Base-by-base conservation (phyloP, 2,888 invertebrate genomes). In the Acanthacorydalis orientalis region DNA sequence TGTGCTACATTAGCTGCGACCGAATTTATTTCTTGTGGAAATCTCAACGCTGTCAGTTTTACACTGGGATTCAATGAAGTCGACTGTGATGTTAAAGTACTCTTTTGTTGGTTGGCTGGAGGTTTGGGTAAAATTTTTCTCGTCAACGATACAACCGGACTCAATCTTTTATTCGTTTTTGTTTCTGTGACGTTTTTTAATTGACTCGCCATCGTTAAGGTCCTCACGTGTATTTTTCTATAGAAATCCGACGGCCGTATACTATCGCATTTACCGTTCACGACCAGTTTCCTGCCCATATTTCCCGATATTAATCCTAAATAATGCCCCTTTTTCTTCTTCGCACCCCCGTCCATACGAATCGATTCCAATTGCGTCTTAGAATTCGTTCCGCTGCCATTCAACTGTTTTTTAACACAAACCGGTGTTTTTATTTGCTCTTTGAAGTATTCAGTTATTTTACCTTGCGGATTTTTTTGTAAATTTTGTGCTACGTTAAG, bases 361-460 rank as follows among this genome's bases (percentile, higher is more conserved):
- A 37, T 7, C 37, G 37, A 37, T n/a, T 37, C 14, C 37, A 14
- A 14, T 9, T 37, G 37, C 10, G 37, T 9, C 10, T 37, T 37
- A 7, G 37, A 7, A 14, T 37, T 37, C 37, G 37, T 37, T 23
- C 23, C 23, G 23, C 23, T 23, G 23, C 23, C 23, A 23, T 23
- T 23, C 32, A 45, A 23, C 31, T 23, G 23, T 31, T 34, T 32
- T 38, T 46, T 46, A 15, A 23, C 14, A 23, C 37, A 37, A n/a
- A 35, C 39, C 12, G 75, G 73, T 32, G 80, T 77, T 67, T 86
- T 87, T 71, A 83, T 79, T 66, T 86, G 86, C 52, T 84, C 79
- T 63, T 83, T 87, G 64, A 86, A 88, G 64, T 80, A 88, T 59
- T 86, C 85, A 31, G 84, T 84, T 61, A 88, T 88, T 65, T 86